Percentiles rank a stretch among this genome's conserved stretches.
These are phyloP conservation scores for Cyprinella venusta DNA, from an alignment of 2,797 vertebrate species.

Conservation along the genomic window DNA sequence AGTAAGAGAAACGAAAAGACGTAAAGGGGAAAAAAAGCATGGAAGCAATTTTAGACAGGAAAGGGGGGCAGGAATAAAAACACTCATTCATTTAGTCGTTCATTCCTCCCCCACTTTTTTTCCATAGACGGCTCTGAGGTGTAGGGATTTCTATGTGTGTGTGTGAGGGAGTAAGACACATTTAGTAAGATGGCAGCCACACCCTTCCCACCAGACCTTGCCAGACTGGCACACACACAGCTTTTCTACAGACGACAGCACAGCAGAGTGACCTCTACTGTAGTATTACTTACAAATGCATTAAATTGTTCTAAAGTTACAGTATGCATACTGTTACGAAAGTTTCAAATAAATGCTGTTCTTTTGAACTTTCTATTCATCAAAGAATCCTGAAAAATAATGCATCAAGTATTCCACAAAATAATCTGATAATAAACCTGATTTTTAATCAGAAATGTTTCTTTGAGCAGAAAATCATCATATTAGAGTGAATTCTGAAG, in stretches of 20 bases:
- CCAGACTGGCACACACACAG: constrained; percentile 34
- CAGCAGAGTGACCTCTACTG: background rate
- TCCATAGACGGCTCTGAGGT: constrained; percentile 54
- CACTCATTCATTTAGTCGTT: constrained; percentile 76
- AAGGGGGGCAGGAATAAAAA: constrained; percentile 71
- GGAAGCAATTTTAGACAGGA: constrained; percentile 69
- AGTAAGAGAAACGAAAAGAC: constrained; percentile 48
- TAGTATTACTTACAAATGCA: background rate
- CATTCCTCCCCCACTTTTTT: constrained; percentile 56
- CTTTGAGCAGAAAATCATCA: background rate
- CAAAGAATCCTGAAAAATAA: background rate
- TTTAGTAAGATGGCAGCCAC: constrained; percentile 58
- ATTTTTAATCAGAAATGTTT: background rate
- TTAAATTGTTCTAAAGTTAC: background rate
- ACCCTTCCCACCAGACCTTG: constrained; percentile 56
- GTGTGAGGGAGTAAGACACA: constrained; percentile 44
- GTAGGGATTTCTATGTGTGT: constrained; percentile 38
- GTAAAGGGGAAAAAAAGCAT: constrained; percentile 58
- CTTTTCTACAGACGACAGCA: constrained; percentile 31
- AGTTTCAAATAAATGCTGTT: background rate
- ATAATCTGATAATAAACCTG: no score
- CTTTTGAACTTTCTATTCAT: background rate
- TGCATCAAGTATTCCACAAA: background rate
- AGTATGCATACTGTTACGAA: background rate
- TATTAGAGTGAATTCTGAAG: background rate